A percentile compares a stretch with the other conserved stretches of the same genome.
phyloP scores from a whole-genome alignment of 2,888 invertebrate species.

The Chirona hameri region DNA sequence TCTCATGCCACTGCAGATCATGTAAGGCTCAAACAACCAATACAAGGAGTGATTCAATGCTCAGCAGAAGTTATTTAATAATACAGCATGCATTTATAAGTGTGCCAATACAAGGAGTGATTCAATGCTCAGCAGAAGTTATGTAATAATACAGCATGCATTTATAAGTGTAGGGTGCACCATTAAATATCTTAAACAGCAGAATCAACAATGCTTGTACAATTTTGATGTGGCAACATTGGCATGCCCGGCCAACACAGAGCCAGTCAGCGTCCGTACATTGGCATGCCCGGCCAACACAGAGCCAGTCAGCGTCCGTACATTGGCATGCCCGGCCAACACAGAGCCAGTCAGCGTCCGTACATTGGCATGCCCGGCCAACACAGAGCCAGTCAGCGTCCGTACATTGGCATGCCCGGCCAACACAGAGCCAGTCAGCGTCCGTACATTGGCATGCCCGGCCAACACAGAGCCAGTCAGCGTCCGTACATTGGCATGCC shows the following conservation, averaged over 20 bases:
- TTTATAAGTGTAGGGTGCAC: too few relatives aligned
- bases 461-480: too few relatives aligned
- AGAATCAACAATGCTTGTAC: too few relatives aligned
- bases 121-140: too few relatives aligned
- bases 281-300: conserved; percentile 71
- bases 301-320: conserved; percentile 53
- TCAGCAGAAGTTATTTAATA: too few relatives aligned
- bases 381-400: neutral
- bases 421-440: neutral
- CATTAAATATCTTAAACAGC: neutral
- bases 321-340: conserved; percentile 77
- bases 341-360: conserved; percentile 48
- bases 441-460: conserved; percentile 88
- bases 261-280: conserved; percentile 58
- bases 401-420: conserved; percentile 88
- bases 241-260: neutral
- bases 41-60: too few relatives aligned
- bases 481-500: conserved; percentile 88
- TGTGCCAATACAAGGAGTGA: too few relatives aligned
- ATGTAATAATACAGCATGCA: neutral
- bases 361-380: conserved; percentile 82
- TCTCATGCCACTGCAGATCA: too few relatives aligned
- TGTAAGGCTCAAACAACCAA: too few relatives aligned
- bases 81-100: neutral
- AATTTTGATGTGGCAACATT: too few relatives aligned